Evolutionary conservation across 2,797 vertebrate species (phyloP), one percentile per base, ranked within the genome.

Genomic region (Bucorvus abyssinicus): DNA sequence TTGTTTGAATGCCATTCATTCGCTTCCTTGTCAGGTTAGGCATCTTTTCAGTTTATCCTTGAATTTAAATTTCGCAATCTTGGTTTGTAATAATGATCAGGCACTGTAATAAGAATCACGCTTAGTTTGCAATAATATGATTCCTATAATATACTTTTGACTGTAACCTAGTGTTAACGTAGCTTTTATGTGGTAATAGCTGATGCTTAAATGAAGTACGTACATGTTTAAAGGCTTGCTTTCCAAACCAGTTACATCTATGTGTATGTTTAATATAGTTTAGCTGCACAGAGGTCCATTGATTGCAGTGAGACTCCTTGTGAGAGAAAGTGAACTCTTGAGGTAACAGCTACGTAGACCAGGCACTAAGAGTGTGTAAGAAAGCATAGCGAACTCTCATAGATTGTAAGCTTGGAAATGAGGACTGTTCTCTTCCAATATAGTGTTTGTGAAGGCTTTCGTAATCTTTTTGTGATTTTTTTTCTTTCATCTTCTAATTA

Each of bases 291-390:
- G 81, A 86, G 67, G 36, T 57, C 56, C 61, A 34, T 83, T 81
- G 89, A 73, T 93, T 95, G 76, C 91, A 80, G 68, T 89, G 78
- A 88, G 29, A 64, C 27, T 93, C 32, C 40, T 69, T 85, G 68
- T 45, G 47, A 73, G 83, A 90, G 80, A 84, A 71, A 7, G 18
- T 69, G 80, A 82, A 49, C 55, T 81, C 50, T 24, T 61, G 63
- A 63, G 61, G 75, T 87, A 45, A 49, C 19, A 24, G 78, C 53
- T 55, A 61, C 24, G 59, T 82, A 63, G 84, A 32, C 24, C n/a
- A 60, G 57, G 71, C 44, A 12, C 38, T 83, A n/a, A 19, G 29
- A 11, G 27, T 23, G 24, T 42, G 49, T 61, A 60, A 55, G 86
- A 52, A 77, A 63, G 63, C 21, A 6, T 7, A 60, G 53, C 50